Base-by-base conservation (phyloP, 2,888 invertebrate genomes). In the Xylota sylvarum region DNA sequence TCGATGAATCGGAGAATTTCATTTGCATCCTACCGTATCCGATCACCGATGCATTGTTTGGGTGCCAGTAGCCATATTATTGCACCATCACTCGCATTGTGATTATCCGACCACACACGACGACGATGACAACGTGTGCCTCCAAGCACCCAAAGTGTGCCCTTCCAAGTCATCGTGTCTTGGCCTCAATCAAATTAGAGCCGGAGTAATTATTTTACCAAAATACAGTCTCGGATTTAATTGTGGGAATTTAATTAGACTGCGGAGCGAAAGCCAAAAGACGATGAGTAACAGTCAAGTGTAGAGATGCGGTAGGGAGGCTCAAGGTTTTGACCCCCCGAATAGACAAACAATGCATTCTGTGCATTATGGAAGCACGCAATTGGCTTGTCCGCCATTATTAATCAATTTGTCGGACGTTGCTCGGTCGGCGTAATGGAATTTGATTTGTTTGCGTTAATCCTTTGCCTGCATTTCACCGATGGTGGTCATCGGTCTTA, bases 361-460 rank as follows among this genome's bases (percentile, higher is more conserved):
- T 10, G 37, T 79, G 37, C 37, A 50, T 67, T 77, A 55, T 64
- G 17, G 67, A 17, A 5, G 55, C 55, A 35, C 12, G 17, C 9
- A 62, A 64, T 72, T 37, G 48, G 64, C 60, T 64, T 46, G 73
- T 12, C 58, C 37, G 40, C 14, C 32, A 72, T 73, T 67, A 79
- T 55, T 60, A 83, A 83, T 83, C 83, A 83, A 83, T 83, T 83
- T 78, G 58, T 73, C 77, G 60, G 67, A 67, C 60, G 40, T 27
- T n/a, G n/a, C n/a, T n/a, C 19, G 23, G 23, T 23, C 58, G 35
- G 32, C 67, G 74, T 76, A 70, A 79, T 74, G 74, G 77, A 79
- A 74, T 84, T 84, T 79, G 79, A 79, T 79, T 84, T 84, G 84
- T 64, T 79, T 84, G 69, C 50, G 10, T 56, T 65, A 79, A 58